Evolutionary conservation across 2,797 vertebrate genomes (phyloP), one percentile per base, ranked within the genome.

Genomic region (Peromyscus attwateri): DNA sequence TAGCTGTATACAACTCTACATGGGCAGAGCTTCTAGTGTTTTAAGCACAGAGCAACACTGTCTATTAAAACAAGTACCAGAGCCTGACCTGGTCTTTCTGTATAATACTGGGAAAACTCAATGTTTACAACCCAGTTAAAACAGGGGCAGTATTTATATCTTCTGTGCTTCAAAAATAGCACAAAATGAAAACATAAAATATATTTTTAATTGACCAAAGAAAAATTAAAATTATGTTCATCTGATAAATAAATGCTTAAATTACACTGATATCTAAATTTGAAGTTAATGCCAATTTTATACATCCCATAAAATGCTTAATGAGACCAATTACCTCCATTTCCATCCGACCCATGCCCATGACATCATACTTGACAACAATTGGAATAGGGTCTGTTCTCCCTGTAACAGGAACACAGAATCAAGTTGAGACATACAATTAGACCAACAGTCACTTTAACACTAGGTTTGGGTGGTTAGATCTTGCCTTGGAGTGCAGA

Each of bases 401-500:
- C 98, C 99, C 99, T 99, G 99, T 21, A 99, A 99, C 66, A 98
- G 98, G 97, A 98, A 98, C 97, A 98, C 98, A 98, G 52, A 92
- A 93, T 31, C 95, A 95, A 93, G 98, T 94, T 98, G 98, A 99
- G 99, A 92, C 2, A 79, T 37, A 62, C 49, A 94, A 71, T 57
- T 57, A 21, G 64, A 60, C 93, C 96, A 98, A 98, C 99, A 98
- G 98, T 98, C 99, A 98, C 98, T 99, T 98, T 99, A 99, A 99
- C 99, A 99, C 99, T 99, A 99, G 99, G 99, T 99, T 99, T 99
- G 99, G 98, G 98, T 99, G 98, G 99, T 99, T 99, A 99, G 99
- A 99, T 99, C 99, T 99, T 99, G 99, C 99, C 99, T 99, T 99
- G 99, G 99, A 99, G 99, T 99, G 99, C 99, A 99, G 99, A 99